Evolutionary conservation across 2,888 invertebrate genomes (phyloP).

Genomic region (Dermolepida albohirtum): DNA sequence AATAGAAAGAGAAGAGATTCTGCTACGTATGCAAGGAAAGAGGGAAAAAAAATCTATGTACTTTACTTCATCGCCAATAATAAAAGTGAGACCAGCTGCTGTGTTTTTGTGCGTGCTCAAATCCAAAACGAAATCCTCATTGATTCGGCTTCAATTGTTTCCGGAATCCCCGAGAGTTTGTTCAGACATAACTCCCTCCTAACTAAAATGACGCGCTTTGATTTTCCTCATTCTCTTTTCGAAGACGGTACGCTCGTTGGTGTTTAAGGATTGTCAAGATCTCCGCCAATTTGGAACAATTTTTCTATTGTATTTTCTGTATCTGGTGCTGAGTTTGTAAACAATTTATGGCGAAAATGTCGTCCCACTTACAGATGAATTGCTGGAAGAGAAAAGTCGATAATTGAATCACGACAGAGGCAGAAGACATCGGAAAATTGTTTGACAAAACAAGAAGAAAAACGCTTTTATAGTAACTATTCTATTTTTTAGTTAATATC

Average conservation of each 20-base stretch:
- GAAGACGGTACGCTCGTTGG: constrained; percentile 12
- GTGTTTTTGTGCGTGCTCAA: constrained; percentile 39
- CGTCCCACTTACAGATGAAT: neutral
- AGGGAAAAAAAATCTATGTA: constrained; percentile 1
- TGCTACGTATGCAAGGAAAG: constrained; percentile 37
- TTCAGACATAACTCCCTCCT: constrained; percentile 25
- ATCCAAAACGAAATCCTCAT: constrained; percentile 38
- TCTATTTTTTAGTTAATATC: no score
- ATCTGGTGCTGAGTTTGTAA: constrained; percentile 11
- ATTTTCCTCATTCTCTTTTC: constrained; percentile 8
- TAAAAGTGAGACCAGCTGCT: constrained; percentile 41
- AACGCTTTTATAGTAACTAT: no score
- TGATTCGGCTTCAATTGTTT: constrained; percentile 37
- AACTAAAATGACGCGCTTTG: constrained; percentile 37
- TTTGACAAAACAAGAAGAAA: no score
- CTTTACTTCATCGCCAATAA: constrained; percentile 37
- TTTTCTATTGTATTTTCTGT: constrained; percentile 12
- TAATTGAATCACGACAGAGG: neutral
- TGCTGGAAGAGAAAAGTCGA: constrained; percentile 8
- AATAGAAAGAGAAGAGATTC: constrained; percentile 38
- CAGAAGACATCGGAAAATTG: no score
- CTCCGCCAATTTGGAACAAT: constrained; percentile 24
- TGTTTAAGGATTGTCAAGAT: constrained; percentile 24
- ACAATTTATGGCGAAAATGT: constrained; percentile 20
- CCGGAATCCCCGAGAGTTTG: constrained; percentile 33